A percentile compares a stretch with the other conserved stretches of the same genome.
These are phyloP conservation scores for Mellivora capensis DNA, from an alignment of 2,113 vertebrate species.

Conservation along the genomic window DNA sequence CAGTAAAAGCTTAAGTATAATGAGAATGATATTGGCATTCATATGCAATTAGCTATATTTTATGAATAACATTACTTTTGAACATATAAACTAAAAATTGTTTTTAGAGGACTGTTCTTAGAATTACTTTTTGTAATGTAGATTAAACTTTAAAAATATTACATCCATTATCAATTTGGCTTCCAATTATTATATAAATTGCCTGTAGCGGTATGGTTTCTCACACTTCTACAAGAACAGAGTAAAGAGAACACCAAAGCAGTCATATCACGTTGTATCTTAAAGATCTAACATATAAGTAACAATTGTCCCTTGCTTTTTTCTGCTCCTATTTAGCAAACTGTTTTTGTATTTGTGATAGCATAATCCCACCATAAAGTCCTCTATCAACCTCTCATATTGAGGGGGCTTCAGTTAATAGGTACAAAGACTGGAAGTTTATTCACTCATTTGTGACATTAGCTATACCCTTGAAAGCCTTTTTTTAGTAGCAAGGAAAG, in stretches of 20 bases:
- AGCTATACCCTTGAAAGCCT: background rate
- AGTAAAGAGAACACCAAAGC: slow-evolving; percentile 80
- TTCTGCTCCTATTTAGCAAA: slow-evolving; percentile 52
- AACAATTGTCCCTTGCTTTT: slow-evolving; percentile 68
- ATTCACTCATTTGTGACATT: slow-evolving; percentile 69
- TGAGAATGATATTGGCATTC: background rate
- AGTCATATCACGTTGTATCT: slow-evolving; percentile 68
- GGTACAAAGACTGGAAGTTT: slow-evolving; percentile 56
- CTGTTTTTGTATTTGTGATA: slow-evolving; percentile 46
- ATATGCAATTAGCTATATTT: background rate
- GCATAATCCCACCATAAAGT: slow-evolving; percentile 45
- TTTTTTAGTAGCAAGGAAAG: slow-evolving; percentile 65
- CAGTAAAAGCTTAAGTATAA: background rate
- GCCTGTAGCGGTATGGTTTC: slow-evolving; percentile 81
- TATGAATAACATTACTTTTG: background rate
- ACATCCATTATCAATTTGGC: slow-evolving; percentile 86
- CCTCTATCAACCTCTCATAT: slow-evolving; percentile 52
- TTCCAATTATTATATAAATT: slow-evolving; percentile 85
- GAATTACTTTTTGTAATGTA: slow-evolving; percentile 72
- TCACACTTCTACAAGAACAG: slow-evolving; percentile 80
- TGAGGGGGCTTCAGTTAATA: slow-evolving; percentile 40
- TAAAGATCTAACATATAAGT: background rate
- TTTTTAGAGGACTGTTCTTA: background rate
- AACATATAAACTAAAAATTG: background rate
- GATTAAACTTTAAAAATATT: slow-evolving; percentile 83